These are phyloP conservation scores for Elaphurus davidianus DNA, from an alignment of 2,113 vertebrate genomes.

Conservation along the genomic window DNA sequence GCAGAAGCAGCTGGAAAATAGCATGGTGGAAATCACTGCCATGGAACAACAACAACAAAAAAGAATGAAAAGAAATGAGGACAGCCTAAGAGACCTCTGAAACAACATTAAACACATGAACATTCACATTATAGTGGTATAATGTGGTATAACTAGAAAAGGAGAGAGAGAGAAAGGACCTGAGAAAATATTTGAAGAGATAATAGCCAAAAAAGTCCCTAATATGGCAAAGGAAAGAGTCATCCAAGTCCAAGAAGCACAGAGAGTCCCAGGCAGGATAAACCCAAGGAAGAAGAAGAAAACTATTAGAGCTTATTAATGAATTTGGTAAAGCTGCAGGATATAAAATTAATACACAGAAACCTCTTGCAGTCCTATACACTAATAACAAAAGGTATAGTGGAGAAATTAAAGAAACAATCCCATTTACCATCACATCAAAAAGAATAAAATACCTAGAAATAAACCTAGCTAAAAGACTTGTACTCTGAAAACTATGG, in stretches of 20 bases:
- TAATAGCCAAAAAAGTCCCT: neutral
- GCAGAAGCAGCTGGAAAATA: neutral
- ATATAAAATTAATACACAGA: neutral
- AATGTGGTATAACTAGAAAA: neutral
- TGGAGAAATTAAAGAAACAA: neutral
- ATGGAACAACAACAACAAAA: neutral
- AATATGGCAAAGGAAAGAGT: neutral
- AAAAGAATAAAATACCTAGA: neutral
- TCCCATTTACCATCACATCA: neutral
- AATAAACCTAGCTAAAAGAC: neutral
- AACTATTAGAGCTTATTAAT: neutral
- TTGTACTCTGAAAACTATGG: neutral
- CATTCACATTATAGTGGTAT: neutral
- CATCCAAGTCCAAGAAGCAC: neutral
- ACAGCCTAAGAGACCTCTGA: neutral
- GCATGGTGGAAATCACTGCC: neutral
- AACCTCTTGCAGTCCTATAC: neutral
- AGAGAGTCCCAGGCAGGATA: neutral
- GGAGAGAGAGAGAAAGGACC: neutral
- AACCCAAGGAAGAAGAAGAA: neutral
- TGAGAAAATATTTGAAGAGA: neutral
- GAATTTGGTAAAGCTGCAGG: neutral
- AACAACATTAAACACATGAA: neutral
- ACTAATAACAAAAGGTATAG: neutral
- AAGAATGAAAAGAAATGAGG: neutral